phyloP scores from a whole-genome alignment of 2,797 vertebrate genomes.

The Danio aesculapii region DNA sequence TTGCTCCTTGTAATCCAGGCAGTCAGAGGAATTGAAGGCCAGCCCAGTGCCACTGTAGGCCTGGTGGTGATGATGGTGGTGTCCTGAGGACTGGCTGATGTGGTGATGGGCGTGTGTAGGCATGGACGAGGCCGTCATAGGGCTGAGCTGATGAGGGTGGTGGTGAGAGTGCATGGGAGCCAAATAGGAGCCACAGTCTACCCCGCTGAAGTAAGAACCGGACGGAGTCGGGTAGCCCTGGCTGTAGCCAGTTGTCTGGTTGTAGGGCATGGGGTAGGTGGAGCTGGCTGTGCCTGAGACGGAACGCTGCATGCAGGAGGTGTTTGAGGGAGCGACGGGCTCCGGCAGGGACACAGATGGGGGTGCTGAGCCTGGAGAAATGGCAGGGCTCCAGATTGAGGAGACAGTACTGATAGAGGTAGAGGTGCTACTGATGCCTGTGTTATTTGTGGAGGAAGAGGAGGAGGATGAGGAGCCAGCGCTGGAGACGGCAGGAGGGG shows the following conservation, averaged over 20 bases:
- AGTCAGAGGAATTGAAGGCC: conserved; percentile 97
- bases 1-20: conserved; percentile 99
- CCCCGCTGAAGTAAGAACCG: conserved; percentile 93
- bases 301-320: conserved; percentile 95
- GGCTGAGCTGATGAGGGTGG: conserved; percentile 92
- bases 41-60: conserved; percentile 88
- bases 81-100: conserved; percentile 91
- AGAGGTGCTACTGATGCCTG: conserved; percentile 79
- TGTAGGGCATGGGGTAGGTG: conserved; percentile 94
- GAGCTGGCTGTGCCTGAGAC: conserved; percentile 81
- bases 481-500: conserved; percentile 92
- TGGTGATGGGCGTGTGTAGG: conserved; percentile 91
- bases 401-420: conserved; percentile 87
- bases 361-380: conserved; percentile 88
- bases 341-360: conserved; percentile 84
- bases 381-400: conserved; percentile 98
- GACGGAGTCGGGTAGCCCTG: conserved; percentile 92
- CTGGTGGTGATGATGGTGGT: conserved; percentile 90
- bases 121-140: conserved; percentile 93
- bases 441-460: conserved; percentile 81
- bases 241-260: conserved; percentile 91
- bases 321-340: conserved; percentile 84
- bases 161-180: conserved; percentile 97
- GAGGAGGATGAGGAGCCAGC: conserved; percentile 91
- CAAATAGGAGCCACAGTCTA: conserved; percentile 96